phyloP scores from a whole-genome alignment of 2,113 vertebrate species.

The Cisticola juncidis region DNA sequence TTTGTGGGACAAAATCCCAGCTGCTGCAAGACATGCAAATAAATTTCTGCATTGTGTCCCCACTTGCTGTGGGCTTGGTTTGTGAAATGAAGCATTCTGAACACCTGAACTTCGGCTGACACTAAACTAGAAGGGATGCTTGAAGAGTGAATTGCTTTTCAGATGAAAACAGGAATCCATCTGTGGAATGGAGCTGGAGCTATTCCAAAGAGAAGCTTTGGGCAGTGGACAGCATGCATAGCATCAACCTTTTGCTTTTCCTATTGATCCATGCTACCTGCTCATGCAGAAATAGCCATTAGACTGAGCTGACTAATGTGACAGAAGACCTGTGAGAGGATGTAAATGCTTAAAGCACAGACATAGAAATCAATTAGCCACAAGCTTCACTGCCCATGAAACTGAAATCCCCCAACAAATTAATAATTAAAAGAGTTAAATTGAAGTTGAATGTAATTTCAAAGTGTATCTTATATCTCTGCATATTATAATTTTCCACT shows the following conservation, averaged over 20 bases:
- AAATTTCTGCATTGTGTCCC: background rate
- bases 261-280: background rate
- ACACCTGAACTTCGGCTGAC: background rate
- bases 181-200: background rate
- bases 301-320: background rate
- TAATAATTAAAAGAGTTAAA: background rate
- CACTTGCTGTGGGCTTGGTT: background rate
- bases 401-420: fast-evolving
- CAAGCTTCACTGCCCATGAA: background rate
- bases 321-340: background rate
- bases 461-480: background rate
- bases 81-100: background rate
- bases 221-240: background rate
- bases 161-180: background rate
- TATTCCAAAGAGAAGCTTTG: background rate
- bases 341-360: background rate
- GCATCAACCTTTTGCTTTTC: background rate
- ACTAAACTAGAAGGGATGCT: background rate
- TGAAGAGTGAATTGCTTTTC: background rate
- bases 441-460: background rate
- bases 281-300: background rate
- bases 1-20: background rate
- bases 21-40: background rate
- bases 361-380: background rate
- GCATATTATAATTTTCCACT: background rate